Evolutionary conservation across 2,888 invertebrate species (phyloP).

Genomic region (Melinaea menophilus): DNA sequence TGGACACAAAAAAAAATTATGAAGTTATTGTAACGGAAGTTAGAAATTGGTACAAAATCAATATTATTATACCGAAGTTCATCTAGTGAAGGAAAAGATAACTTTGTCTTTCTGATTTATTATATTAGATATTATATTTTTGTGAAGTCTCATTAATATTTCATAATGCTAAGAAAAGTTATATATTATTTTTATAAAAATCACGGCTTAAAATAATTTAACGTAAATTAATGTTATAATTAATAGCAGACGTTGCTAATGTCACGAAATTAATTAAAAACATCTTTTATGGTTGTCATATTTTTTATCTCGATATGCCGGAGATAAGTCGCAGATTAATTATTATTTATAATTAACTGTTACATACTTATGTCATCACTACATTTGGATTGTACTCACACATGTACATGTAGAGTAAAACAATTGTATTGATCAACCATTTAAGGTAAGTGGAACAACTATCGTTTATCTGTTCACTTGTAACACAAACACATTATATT

Average conservation of each 20-base stretch:
- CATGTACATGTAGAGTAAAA: slow-evolving; percentile 13
- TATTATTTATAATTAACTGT: no score
- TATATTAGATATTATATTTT: not conserved
- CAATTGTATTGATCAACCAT: slow-evolving; percentile 20
- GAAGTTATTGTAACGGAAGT: not conserved
- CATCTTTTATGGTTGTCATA: no score
- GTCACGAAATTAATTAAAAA: no score
- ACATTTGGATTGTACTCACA: slow-evolving; percentile 8
- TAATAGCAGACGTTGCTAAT: no score
- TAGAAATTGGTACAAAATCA: slow-evolving; percentile 3
- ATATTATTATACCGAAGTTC: slow-evolving; percentile 1
- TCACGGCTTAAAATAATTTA: no score
- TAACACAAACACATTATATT: slow-evolving; percentile 11
- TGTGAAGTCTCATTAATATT: not conserved
- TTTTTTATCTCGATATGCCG: no score
- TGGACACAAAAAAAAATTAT: not conserved
- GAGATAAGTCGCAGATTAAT: not conserved
- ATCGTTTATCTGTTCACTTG: slow-evolving; percentile 13
- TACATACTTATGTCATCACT: not conserved
- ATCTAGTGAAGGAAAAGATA: slow-evolving; percentile 1
- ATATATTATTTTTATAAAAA: no score
- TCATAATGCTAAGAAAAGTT: no score
- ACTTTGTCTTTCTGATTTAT: not conserved
- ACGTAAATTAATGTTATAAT: no score
- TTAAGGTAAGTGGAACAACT: slow-evolving; percentile 20